Percentiles rank a stretch among this genome's conserved stretches.
Conservation (phyloP, 2,888 invertebrate species). For the Meghimatium bilineatum region DNA sequence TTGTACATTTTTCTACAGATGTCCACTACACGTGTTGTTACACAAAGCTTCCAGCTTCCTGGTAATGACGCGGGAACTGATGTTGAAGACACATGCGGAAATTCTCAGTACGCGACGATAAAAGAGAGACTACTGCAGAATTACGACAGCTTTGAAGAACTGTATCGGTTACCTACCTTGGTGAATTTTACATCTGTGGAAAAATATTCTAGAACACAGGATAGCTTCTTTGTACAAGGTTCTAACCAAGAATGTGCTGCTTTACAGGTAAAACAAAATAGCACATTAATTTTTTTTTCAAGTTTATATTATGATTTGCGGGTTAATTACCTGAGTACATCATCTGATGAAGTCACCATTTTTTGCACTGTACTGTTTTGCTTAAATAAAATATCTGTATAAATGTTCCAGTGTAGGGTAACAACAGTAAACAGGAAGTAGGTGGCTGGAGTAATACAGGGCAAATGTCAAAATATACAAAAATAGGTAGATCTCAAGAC, state of each 20-base stretch:
- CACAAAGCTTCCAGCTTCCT: background rate
- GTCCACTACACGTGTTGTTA: background rate
- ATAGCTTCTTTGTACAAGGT: background rate
- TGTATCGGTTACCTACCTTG: conserved; percentile 16
- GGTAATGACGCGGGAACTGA: too few species aligned
- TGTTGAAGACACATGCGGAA: conserved; percentile 1
- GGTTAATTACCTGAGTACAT: too few species aligned
- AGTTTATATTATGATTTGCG: background rate
- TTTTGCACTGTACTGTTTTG: too few species aligned
- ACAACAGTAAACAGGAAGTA: too few species aligned
- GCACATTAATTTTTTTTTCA: too few species aligned
- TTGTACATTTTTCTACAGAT: background rate
- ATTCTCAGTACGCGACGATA: background rate
- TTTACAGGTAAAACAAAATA: conserved; percentile 28
- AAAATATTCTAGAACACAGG: background rate
- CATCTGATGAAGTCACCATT: too few species aligned
- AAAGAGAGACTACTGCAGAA: conserved; percentile 34
- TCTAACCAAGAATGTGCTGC: background rate
- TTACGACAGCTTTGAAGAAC: conserved; percentile 15
- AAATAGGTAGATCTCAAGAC: too few species aligned
- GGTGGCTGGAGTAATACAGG: too few species aligned
- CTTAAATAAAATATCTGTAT: too few species aligned
- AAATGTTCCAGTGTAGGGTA: too few species aligned
- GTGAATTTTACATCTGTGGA: background rate
- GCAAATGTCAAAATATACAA: too few species aligned